Base-by-base conservation (phyloP, 64 coral and sea anemone genomes). In the Platygyra sinensis region DNA sequence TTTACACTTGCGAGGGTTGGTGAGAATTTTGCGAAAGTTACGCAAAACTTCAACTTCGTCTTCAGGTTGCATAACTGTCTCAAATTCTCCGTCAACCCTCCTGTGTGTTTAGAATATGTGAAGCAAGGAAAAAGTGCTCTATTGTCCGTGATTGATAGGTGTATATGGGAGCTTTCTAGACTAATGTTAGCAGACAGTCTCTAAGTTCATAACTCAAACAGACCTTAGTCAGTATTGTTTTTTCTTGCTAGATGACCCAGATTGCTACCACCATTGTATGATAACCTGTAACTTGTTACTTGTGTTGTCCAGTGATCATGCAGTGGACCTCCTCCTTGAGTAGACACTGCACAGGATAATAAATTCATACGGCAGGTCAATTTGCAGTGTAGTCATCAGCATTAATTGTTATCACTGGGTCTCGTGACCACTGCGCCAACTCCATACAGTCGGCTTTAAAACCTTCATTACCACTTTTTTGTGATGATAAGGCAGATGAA, bases 321-420 rank as follows among this genome's bases (percentile, higher is more conserved):
- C 33, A 50, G 2, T 51, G 9, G 18, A 7, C 28, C 14, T 76
- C n/a, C n/a, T 75, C 88, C 88, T 89, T 89, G 88, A 36, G 88
- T 89, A 3, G 88, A 76, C 30, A 89, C 64, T 52, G 88, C 88
- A 78, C 39, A 55, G 24, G n/a, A 89, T 72, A 52, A 71, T 12
- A 33, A 60, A 77, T 15, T 61, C 52, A 39, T 36, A 36, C 8
- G 16, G 14, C 57, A 89, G 88, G 49, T 89, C 57, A 36, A 89
- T 78, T 63, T 89, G 88, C 5, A 89, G 62, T n/a, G 77, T 79
- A 89, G 57, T 80, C 76, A 50, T 29, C 49, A 31, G 10, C 10
- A 80, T 89, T 10, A 16, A n/a, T 22, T 10, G 30, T 80, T 80
- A 55, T 6, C 0, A 3, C 46, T 50, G 15, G 88, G 59, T n/a